These are phyloP conservation scores for Manis crassicaudata DNA, from an alignment of 2,797 vertebrate genomes.

Conservation along the genomic window DNA sequence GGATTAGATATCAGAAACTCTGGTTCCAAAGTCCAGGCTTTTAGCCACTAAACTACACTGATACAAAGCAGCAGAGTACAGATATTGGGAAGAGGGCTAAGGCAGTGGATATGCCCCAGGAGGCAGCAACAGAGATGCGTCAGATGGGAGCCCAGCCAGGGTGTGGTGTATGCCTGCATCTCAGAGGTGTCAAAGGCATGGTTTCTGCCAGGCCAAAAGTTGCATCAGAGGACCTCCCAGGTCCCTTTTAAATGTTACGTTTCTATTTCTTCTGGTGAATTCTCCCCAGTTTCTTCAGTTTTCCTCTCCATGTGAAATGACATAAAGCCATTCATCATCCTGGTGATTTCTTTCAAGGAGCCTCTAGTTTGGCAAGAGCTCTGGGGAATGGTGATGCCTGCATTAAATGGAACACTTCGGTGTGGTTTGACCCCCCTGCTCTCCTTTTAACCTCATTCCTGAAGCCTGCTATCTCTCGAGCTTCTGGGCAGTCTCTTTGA, in stretches of 20 bases:
- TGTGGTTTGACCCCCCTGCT: neutral
- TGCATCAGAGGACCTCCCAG: neutral
- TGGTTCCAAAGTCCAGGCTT: neutral
- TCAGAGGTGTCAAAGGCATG: neutral
- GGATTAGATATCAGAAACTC: neutral
- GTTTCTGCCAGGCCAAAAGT: neutral
- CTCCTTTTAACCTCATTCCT: neutral
- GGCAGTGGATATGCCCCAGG: neutral
- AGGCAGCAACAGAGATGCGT: neutral
- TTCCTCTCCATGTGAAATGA: neutral
- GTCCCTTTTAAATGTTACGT: neutral
- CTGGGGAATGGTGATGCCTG: neutral
- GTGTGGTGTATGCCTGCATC: rapidly evolving
- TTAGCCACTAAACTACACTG: neutral
- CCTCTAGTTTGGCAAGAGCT: neutral
- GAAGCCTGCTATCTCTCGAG: neutral
- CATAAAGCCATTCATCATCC: neutral
- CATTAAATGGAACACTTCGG: neutral
- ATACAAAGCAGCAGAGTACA: neutral
- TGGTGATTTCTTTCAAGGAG: neutral
- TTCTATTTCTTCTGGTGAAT: neutral
- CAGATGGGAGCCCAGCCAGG: neutral
- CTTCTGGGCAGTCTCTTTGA: neutral
- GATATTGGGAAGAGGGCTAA: neutral
- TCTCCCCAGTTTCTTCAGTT: neutral